A percentile compares a stretch with the other conserved stretches of the same genome.
Conservation (phyloP, 2,888 invertebrate genomes). For the Pyrochroa serraticornis region DNA sequence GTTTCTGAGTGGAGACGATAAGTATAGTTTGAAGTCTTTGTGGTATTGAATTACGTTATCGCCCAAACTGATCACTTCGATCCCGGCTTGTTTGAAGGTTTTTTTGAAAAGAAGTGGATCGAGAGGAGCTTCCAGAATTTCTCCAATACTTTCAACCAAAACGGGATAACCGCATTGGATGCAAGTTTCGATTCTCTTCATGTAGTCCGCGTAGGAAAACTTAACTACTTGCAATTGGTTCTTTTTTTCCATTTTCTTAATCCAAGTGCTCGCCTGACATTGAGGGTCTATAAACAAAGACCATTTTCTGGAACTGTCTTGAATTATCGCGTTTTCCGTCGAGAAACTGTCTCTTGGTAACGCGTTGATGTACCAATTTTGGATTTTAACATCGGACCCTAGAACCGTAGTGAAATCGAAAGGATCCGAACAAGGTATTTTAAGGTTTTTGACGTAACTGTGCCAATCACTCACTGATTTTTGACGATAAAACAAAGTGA, state of each 20-base stretch:
- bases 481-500: conserved; percentile 72
- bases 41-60: conserved; percentile 80
- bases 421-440: conserved; percentile 78
- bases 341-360: conserved; percentile 83
- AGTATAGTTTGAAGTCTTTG: conserved; percentile 76
- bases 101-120: conserved; percentile 78
- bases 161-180: conserved; percentile 79
- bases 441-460: conserved; percentile 62
- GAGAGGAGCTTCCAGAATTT: conserved; percentile 78
- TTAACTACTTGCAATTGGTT: conserved; percentile 74
- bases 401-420: conserved; percentile 77
- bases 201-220: conserved; percentile 76
- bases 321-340: conserved; percentile 83
- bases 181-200: conserved; percentile 75
- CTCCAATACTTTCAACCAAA: conserved; percentile 77
- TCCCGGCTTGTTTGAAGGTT: conserved; percentile 75
- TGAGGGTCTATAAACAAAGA: conserved; percentile 85
- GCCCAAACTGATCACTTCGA: conserved; percentile 77
- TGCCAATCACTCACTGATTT: conserved; percentile 75
- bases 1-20: conserved; percentile 83
- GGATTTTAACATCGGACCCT: conserved; percentile 85
- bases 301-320: conserved; percentile 78
- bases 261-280: conserved; percentile 85
- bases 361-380: conserved; percentile 84
- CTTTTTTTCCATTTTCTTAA: conserved; percentile 80